phyloP scores from a whole-genome alignment of 2,888 invertebrate genomes.

The Pyrgus malvae region DNA sequence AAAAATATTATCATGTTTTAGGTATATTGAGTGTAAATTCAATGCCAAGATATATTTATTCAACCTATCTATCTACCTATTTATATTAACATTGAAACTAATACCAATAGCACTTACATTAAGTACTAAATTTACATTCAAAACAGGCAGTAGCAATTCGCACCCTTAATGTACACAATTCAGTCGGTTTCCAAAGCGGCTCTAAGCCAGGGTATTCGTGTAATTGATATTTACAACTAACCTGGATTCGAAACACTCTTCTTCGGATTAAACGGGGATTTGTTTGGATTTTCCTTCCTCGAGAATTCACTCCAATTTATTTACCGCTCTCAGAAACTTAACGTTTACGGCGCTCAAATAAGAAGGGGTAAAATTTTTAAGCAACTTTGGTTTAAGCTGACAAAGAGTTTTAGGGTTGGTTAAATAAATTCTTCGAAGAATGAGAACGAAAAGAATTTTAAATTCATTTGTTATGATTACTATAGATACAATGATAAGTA shows the following conservation, averaged over 20 bases:
- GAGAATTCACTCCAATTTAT: slow-evolving; percentile 72
- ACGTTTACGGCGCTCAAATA: slow-evolving; percentile 21
- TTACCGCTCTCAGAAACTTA: slow-evolving; percentile 44
- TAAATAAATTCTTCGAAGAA: too few relatives aligned
- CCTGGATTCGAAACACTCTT: slow-evolving; percentile 73
- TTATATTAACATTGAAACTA: too few relatives aligned
- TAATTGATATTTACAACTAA: slow-evolving; percentile 82
- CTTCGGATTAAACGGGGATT: slow-evolving; percentile 71
- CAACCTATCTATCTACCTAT: too few relatives aligned
- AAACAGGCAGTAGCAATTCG: slow-evolving; percentile 20
- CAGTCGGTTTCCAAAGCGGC: slow-evolving; percentile 45
- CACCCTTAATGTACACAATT: slow-evolving; percentile 42
- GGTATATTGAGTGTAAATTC: too few relatives aligned
- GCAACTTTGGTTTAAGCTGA: too few relatives aligned
- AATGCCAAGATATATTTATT: too few relatives aligned
- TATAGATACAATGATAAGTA: too few relatives aligned
- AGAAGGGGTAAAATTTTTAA: neutral
- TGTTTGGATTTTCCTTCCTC: slow-evolving; percentile 68
- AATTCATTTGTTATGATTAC: too few relatives aligned
- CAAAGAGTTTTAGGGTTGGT: too few relatives aligned
- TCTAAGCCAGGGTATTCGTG: slow-evolving; percentile 71
- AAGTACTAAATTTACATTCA: slow-evolving; percentile 18
- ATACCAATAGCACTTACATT: slow-evolving; percentile 4
- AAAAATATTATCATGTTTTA: too few relatives aligned
- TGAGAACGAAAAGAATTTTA: too few relatives aligned